phyloP scores from a whole-genome alignment of 1,140 invertebrate genomes.

The Macrobrachium nipponense region DNA sequence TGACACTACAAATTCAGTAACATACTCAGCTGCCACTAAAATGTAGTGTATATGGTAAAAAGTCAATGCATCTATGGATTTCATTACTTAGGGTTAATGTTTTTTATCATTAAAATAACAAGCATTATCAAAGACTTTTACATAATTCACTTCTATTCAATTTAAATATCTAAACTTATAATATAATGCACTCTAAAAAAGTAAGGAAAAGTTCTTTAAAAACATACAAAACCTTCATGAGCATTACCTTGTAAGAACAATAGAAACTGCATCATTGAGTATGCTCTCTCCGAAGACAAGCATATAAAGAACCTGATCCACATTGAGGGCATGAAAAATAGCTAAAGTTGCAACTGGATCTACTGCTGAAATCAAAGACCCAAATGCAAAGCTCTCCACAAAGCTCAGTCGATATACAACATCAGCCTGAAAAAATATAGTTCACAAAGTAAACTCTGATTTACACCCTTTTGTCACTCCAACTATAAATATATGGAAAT shows the following conservation, averaged over 20 bases:
- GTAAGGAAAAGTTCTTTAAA: neutral
- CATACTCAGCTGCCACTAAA: too few species aligned
- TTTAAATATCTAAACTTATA: too few species aligned
- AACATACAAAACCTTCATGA: neutral
- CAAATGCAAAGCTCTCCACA: conserved; percentile 98
- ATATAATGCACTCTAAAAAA: too few species aligned
- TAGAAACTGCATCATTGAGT: conserved; percentile 97
- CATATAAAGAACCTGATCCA: conserved; percentile 97
- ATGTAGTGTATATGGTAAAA: too few species aligned
- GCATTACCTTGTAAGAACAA: conserved; percentile 92
- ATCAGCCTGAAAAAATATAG: conserved; percentile 70
- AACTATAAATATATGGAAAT: too few species aligned
- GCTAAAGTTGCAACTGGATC: conserved; percentile 98
- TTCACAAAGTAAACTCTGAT: neutral
- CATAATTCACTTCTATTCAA: too few species aligned
- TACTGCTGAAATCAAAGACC: conserved; percentile 97
- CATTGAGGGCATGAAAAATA: conserved; percentile 96
- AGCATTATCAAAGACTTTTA: too few species aligned
- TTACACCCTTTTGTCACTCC: too few species aligned
- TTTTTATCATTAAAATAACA: too few species aligned
- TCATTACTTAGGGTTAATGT: too few species aligned
- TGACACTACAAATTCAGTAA: too few species aligned
- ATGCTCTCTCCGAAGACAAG: conserved; percentile 99
- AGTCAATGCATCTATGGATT: too few species aligned
- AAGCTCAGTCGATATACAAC: conserved; percentile 91